Percentiles rank a stretch among this genome's conserved stretches.
These are phyloP conservation scores for Orbicella faveolata DNA, from an alignment of 64 coral and sea anemone species.

Conservation along the genomic window DNA sequence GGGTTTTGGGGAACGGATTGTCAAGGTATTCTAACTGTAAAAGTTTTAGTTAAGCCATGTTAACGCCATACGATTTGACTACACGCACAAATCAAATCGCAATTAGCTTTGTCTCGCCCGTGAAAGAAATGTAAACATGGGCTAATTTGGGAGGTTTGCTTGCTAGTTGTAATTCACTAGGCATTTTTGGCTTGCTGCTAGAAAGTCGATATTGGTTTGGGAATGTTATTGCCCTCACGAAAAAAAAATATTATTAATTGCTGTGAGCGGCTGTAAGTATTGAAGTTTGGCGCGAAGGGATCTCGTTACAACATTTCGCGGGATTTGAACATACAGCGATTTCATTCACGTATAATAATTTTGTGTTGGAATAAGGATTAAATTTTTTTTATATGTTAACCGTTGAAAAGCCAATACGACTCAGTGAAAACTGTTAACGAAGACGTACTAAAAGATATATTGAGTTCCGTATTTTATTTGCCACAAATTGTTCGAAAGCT, in stretches of 20 bases:
- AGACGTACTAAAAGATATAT: background rate
- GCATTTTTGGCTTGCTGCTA: conserved; percentile 1
- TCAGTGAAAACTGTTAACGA: background rate
- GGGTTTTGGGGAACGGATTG: conserved; percentile 84
- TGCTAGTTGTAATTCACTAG: background rate
- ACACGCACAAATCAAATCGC: background rate
- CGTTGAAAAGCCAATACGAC: background rate
- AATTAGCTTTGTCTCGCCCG: background rate
- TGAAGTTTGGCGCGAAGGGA: conserved; percentile 8
- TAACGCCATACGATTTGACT: background rate
- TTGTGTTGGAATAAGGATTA: background rate
- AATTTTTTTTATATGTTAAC: background rate
- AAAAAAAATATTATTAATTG: background rate
- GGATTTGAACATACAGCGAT: background rate
- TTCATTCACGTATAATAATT: background rate
- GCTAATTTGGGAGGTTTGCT: background rate
- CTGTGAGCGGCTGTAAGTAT: background rate
- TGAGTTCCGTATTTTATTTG: no score
- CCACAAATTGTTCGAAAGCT: no score
- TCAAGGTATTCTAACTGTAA: conserved; percentile 51
- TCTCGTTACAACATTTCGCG: conserved; percentile 7
- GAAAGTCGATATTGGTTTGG: conserved; percentile 5
- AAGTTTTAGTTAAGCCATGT: background rate
- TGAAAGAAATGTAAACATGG: background rate
- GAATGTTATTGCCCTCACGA: background rate